Base-by-base conservation (phyloP, 2,113 vertebrate genomes). In the Melanostigma gelatinosum region DNA sequence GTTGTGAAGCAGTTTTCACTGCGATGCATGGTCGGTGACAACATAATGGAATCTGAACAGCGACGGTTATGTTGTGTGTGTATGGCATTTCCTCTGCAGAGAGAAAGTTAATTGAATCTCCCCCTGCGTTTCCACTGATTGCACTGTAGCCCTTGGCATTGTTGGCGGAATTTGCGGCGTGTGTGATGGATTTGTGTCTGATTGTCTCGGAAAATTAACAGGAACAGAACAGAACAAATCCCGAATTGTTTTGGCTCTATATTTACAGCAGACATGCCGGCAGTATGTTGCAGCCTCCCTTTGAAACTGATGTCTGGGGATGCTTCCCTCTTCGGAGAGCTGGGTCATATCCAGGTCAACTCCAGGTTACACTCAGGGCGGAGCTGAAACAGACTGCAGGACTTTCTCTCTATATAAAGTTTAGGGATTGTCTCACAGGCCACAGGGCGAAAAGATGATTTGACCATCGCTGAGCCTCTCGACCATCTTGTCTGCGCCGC, bases 71-170 rank as follows among this genome's bases (percentile, higher is more conserved):
- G 76, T 81, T 86, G 77, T 91, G 88, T 91, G 88, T 89, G 80
- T 90, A 84, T 75, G 74, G 89, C 75, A 75, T 90, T 90, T 91
- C 72, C 85, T 90, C 91, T 71, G 83, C 78, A 79, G 84, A 80
- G 84, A 83, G 75, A 83, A 80, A 89, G 88, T 88, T 91, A 92
- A 94, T 92, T 94, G 86, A 93, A 92, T 92, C 85, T 85, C 71
- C 84, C 81, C 72, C 79, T 89, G 76, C 16, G 69, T 93, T 85
- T 78, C 68, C 74, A 83, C 85, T 91, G 88, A 93, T 93, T 93
- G 89, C 86, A 88, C 82, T 55, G 75, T 58, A 80, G 75, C 81
- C 83, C 65, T 66, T 69, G 65, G 69, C 50, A 87, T 57, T 85
- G 87, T 81, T 78, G 89, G 73, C 79, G 50, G 80, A 84, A 87